Base-by-base conservation (phyloP, 2,888 invertebrate genomes). In the Poecilus cupreus region DNA sequence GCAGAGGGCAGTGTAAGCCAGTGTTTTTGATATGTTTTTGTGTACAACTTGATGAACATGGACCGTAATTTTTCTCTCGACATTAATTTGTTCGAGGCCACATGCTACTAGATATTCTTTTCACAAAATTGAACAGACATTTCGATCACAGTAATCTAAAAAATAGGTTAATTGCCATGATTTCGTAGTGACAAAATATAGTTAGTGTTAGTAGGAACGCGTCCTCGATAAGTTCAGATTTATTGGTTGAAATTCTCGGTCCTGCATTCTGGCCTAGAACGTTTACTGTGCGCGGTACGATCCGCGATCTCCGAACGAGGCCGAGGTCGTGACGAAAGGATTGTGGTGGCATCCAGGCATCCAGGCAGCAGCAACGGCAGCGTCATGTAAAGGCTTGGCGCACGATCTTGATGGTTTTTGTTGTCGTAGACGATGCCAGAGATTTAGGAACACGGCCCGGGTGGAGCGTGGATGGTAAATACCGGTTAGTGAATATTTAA, bases 401-500 rank as follows among this genome's bases (percentile, higher is more conserved):
- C 13, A 68, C 8, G 68, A 68, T 32, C 37, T 60, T 46, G 74
- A 51, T 75, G 51, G 49, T 75, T 75, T 75, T 75, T 75, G 49
- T 46, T 24, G 43, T 72, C 6, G 22, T 4, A 20, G 13, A 24
- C 26, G 22, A 20, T 60, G 60, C 26, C 26, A 60, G 46, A 72
- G 46, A 72, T 72, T 72, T 24, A 60, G n/a, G 43, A 72, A 72
- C 72, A 72, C 13, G 24, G 22, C 20, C 10, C 49, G 77, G 77
- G 77, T 43, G 64, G 64, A 78, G 64, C 60, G 43, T 60, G 60
- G 26, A 57, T 60, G 60, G 39, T 77, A 64, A 78, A 60, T 78
- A 64, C 46, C 49, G 64, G 64, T 78, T 60, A 64, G 37, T 78
- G 78, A 78, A 60, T 78, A 64, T 78, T 78, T 78, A 75, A 75